phyloP scores from a whole-genome alignment of 2,888 invertebrate genomes.

The Ommatoiulus sabulosus region DNA sequence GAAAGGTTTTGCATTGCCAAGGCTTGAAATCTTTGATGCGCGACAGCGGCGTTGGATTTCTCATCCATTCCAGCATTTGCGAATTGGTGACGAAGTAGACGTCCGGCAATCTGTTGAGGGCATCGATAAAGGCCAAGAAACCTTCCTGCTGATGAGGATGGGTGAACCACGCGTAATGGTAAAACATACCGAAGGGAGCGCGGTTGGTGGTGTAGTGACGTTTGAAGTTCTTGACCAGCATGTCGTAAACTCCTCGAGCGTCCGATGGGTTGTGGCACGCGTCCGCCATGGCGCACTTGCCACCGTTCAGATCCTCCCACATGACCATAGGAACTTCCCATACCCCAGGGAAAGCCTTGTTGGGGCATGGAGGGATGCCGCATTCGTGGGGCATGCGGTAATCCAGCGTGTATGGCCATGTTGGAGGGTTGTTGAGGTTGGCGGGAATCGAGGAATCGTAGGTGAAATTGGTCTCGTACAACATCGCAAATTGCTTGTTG shows the following conservation, averaged over 20 bases:
- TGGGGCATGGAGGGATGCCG: conserved; percentile 96
- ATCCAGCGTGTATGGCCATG: conserved; percentile 96
- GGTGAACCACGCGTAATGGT: conserved; percentile 96
- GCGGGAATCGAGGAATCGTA: conserved; percentile 97
- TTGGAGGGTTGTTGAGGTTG: conserved; percentile 91
- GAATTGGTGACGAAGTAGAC: conserved; percentile 92
- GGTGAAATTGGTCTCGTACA: conserved; percentile 94
- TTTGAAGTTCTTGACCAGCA: conserved; percentile 91
- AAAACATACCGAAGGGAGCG: conserved; percentile 91
- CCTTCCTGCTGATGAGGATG: conserved; percentile 95
- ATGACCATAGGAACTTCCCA: conserved; percentile 98
- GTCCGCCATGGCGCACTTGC: conserved; percentile 94
- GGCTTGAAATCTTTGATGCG: conserved; percentile 86
- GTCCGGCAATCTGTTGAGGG: conserved; percentile 88
- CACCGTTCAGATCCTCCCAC: conserved; percentile 96
- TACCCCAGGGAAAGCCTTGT: conserved; percentile 88
- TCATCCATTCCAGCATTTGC: conserved; percentile 94
- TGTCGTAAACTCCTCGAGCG: conserved; percentile 88
- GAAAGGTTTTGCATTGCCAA: conserved; percentile 77
- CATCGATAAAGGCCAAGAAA: conserved; percentile 91
- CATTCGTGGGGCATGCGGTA: conserved; percentile 96
- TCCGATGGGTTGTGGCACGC: conserved; percentile 92
- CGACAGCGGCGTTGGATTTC: conserved; percentile 88
- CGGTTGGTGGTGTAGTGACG: conserved; percentile 94
- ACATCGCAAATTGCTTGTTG: conserved; percentile 97